Percentiles rank a stretch among this genome's conserved stretches.
Conservation (phyloP, 2,113 vertebrate species). For the Arvicanthis niloticus region DNA sequence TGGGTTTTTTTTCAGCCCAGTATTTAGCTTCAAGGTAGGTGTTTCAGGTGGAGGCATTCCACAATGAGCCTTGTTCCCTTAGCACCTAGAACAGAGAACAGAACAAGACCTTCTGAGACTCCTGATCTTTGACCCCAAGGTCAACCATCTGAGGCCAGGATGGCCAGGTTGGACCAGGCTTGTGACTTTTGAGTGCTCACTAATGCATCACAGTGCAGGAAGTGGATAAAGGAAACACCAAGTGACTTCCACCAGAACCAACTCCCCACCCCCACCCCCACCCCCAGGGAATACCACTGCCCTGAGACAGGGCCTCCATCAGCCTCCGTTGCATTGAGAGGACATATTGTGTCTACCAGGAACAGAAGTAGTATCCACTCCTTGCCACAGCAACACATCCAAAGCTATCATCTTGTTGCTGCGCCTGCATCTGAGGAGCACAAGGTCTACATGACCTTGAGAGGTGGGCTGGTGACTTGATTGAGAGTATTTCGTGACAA, state of each 20-base stretch:
- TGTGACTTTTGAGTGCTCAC: not conserved
- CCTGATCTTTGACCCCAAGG: not conserved
- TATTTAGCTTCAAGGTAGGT: accelerated
- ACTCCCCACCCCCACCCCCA: no score
- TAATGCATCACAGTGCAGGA: not conserved
- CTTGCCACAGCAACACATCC: not conserved
- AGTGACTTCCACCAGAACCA: accelerated
- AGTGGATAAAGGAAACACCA: not conserved
- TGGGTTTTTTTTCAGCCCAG: not conserved
- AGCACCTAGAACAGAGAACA: not conserved
- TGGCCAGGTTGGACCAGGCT: not conserved
- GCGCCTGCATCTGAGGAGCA: not conserved
- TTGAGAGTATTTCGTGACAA: not conserved
- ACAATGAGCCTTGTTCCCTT: accelerated
- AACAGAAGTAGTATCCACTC: not conserved
- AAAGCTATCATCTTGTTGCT: not conserved
- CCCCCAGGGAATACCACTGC: no score
- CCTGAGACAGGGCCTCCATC: not conserved
- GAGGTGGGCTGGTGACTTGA: not conserved
- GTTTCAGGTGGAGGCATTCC: accelerated
- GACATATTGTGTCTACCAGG: accelerated
- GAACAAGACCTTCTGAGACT: not conserved
- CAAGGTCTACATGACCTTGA: not conserved
- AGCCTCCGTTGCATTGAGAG: no score
- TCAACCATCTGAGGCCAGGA: not conserved